These are phyloP conservation scores for Dioctria rufipes DNA, from an alignment of 2,888 invertebrate genomes.

Conservation along the genomic window DNA sequence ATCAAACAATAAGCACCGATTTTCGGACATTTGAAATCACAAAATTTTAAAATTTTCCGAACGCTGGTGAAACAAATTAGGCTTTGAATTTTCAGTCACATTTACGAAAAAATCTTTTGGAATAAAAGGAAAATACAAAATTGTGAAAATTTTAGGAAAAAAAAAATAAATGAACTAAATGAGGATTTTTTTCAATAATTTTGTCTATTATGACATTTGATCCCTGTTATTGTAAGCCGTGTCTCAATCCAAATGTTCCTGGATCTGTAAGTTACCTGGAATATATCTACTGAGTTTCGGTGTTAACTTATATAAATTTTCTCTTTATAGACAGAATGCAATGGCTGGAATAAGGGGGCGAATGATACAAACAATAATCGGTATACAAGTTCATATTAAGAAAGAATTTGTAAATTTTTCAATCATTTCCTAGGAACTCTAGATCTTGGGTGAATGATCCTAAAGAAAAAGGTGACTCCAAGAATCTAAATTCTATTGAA, in stretches of 20 bases:
- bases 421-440: not conserved
- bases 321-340: not conserved
- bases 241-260: not conserved
- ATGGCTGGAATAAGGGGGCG: not conserved
- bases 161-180: not conserved
- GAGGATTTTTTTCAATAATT: not conserved
- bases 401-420: not conserved
- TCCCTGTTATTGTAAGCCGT: conserved; percentile 1
- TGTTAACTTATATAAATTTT: not conserved
- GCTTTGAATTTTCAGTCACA: no score
- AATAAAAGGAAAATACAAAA: not conserved
- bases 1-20: no score
- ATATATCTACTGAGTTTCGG: not conserved
- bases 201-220: not conserved
- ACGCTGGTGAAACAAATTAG: no score
- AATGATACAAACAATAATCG: not conserved
- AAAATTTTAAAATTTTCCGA: no score
- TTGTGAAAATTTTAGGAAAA: not conserved
- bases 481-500: not conserved
- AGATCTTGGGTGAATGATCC: not conserved
- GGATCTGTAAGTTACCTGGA: not conserved
- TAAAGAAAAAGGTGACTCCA: not conserved
- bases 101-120: not conserved
- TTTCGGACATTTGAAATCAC: no score
- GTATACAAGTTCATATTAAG: not conserved